Base-by-base conservation (phyloP, 1,140 invertebrate species). In the Belonocnema kinseyi region DNA sequence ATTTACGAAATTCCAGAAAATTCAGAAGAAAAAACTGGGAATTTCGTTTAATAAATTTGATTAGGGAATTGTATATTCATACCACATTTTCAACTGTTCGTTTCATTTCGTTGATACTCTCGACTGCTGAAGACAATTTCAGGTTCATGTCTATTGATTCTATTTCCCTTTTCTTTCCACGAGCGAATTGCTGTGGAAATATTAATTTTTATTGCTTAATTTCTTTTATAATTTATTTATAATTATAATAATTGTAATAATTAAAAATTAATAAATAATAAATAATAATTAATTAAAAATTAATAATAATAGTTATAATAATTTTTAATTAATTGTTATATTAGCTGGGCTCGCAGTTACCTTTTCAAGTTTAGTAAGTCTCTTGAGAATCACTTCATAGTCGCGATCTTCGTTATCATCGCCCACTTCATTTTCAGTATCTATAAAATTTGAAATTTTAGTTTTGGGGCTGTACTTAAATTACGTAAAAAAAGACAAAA, bases 291-390 rank as follows among this genome's bases (percentile, higher is more conserved):
- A n/a, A n/a, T n/a, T n/a, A n/a, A n/a, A n/a, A n/a, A n/a, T n/a
- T n/a, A n/a, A n/a, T n/a, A n/a, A n/a, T n/a, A n/a, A n/a, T n/a
- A n/a, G n/a, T n/a, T n/a, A n/a, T n/a, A n/a, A n/a, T n/a, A n/a
- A n/a, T n/a, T n/a, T n/a, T n/a, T n/a, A n/a, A n/a, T n/a, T n/a
- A n/a, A n/a, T n/a, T n/a, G 3, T 21, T 73, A 58, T 14, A 21
- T 19, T 21, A 66, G 4, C 19, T 12, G 56, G 56, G 7, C n/a
- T 26, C 26, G 8, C 21, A n/a, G 14, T 16, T 87, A 91, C 89
- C 82, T 90, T 91, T 83, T 91, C 90, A 10, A 91, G 74, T 76
- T 91, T 91, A 40, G 83, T 87, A 11, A 91, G 84, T 83, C 90
- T 87, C 72, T 87, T 89, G n/a, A 91, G 74, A 26, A 91, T 87